Evolutionary conservation across 2,888 invertebrate species (phyloP).

Genomic region (Eupithecia subumbrata): DNA sequence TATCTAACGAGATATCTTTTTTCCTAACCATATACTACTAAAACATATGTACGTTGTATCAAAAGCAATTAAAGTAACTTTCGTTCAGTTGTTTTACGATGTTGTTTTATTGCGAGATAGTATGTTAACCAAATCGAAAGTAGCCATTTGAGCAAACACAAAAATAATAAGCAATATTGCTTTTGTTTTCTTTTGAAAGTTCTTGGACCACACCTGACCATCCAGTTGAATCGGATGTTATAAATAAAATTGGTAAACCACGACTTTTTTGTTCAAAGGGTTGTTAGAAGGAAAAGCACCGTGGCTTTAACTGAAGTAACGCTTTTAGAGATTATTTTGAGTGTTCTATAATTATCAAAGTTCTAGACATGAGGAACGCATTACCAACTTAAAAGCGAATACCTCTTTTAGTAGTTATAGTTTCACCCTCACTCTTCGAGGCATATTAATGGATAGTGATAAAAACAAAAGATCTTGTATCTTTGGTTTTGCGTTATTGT

Average conservation of each 20-base stretch:
- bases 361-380: background rate
- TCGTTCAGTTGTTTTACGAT: too few species aligned
- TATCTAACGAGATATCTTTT: too few species aligned
- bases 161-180: background rate
- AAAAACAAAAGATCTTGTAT: background rate
- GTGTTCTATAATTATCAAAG: background rate
- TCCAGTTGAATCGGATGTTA: background rate
- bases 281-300: background rate
- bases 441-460: background rate
- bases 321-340: too few species aligned
- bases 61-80: too few species aligned
- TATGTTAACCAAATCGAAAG: background rate
- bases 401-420: too few species aligned
- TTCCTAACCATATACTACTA: too few species aligned
- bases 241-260: background rate
- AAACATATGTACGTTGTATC: too few species aligned
- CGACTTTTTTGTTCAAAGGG: background rate
- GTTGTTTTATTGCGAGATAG: too few species aligned
- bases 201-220: slow-evolving; percentile 1
- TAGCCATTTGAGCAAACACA: background rate
- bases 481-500: too few species aligned
- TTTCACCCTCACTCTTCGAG: too few species aligned
- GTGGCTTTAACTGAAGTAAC: background rate
- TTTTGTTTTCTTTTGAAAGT: background rate
- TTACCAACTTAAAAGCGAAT: background rate